Conservation (phyloP, 1,140 invertebrate species). For the Neotoxoptera formosana region DNA sequence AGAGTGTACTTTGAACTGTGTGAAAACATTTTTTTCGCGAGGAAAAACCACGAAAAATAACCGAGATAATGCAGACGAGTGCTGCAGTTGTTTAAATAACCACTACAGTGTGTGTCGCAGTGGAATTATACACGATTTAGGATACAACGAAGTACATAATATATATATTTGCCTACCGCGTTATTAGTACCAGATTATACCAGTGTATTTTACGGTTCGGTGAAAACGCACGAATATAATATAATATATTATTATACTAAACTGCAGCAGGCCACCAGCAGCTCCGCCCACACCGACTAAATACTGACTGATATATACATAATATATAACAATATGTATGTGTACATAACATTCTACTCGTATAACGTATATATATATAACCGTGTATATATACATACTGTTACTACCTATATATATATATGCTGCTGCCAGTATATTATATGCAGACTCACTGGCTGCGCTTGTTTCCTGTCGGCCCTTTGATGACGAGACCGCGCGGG, state of each 20-base stretch:
- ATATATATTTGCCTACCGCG: not conserved
- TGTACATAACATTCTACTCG: slow-evolving; percentile 5
- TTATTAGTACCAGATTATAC: not conserved
- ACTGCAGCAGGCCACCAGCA: not conserved
- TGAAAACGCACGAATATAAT: slow-evolving; percentile 15
- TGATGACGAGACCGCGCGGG: not conserved
- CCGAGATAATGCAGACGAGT: not conserved
- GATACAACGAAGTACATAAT: not conserved
- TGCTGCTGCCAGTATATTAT: too few species aligned
- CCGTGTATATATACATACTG: not conserved
- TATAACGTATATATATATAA: not conserved
- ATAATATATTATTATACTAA: too few species aligned
- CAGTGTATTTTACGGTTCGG: slow-evolving; percentile 48
- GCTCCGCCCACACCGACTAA: not conserved
- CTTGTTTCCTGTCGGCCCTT: slow-evolving; percentile 54
- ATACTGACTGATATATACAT: not conserved
- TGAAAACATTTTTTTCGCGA: not conserved
- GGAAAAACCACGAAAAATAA: not conserved
- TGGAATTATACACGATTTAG: not conserved
- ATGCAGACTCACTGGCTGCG: not conserved
- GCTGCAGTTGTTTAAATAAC: not conserved
- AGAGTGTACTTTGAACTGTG: not conserved
- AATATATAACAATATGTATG: too few species aligned
- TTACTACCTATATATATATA: too few species aligned
- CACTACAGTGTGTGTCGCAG: not conserved